Base-by-base conservation (phyloP, 1,140 invertebrate genomes). In the Grapholita molesta region DNA sequence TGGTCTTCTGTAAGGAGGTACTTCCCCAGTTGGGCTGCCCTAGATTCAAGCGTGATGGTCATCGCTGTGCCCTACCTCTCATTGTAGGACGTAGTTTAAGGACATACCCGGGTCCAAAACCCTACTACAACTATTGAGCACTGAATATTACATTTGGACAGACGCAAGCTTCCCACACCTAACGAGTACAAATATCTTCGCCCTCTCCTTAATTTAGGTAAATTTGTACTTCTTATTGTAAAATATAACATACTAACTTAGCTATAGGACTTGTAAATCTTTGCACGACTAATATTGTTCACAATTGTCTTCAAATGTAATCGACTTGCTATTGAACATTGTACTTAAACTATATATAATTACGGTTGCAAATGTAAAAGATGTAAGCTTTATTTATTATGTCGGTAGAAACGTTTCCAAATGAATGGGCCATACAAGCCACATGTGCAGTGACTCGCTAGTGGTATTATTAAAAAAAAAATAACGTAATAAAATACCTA, bases 171-270 rank as follows among this genome's bases (percentile, higher is more conserved):
- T 61, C 24, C 9, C 24, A 28, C 53, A 71, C 68, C 66, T 53
- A 65, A 67, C 64, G 30, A 73, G 71, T 73, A 73, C 71, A 73
- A 73, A 73, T 53, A 53, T 61, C 23, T 25, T 52, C 38, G 64
- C 23, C 12, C 64, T n/a, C 32, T 30, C n/a, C 15, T 11, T 61
- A 64, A n/a, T 6, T n/a, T 64, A 64, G 33, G 33, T 69, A 0
- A 61, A 61, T 64, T 69, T 69, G 57, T 69, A 69, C 24, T 69
- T 69, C 33, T 38, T 33, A 35, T 4, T 68, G 68, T 69, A 69
- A 25, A 69, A 38, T 28, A 66, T 66, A 68, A 12, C 55, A 25
- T 23, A 55, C 42, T 61, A 70, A 66, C 24, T 28, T 57, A 57
- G 53, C 7, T 61, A 3, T 61, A 61, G n/a, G 25, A 55, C 21